Evolutionary conservation across 2,113 vertebrate species (phyloP).

Genomic region (Gnathonemus longibarbis): DNA sequence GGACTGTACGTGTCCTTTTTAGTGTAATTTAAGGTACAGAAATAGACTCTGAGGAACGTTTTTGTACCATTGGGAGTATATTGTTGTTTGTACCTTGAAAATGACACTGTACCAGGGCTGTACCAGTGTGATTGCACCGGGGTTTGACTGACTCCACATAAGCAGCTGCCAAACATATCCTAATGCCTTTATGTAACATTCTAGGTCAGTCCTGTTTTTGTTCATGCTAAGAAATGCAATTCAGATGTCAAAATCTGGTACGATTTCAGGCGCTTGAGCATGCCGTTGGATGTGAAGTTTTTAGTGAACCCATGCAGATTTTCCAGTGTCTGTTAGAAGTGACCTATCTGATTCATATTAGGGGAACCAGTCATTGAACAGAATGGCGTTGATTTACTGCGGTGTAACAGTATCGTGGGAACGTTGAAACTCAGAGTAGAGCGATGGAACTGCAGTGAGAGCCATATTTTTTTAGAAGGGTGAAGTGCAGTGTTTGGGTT

Average conservation of each 20-base stretch:
- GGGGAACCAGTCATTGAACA: background rate
- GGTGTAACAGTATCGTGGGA: background rate
- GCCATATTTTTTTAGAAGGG: background rate
- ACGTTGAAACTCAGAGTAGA: background rate
- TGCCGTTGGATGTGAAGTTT: background rate
- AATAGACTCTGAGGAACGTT: background rate
- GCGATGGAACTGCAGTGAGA: background rate
- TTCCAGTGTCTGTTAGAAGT: background rate
- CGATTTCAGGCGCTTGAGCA: background rate
- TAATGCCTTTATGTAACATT: background rate
- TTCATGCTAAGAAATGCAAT: background rate
- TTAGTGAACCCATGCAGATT: background rate
- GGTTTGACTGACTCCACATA: background rate
- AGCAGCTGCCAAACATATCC: background rate
- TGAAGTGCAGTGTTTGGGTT: background rate
- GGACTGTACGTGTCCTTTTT: background rate
- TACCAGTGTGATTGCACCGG: background rate
- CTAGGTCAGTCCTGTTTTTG: background rate
- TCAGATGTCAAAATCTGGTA: background rate
- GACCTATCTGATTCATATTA: background rate
- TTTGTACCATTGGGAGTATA: background rate
- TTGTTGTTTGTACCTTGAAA: background rate
- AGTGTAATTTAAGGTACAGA: background rate
- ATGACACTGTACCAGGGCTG: background rate
- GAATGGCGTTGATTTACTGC: background rate